phyloP scores from a whole-genome alignment of 1,140 invertebrate species.

The Cardiocondyla obscurior region DNA sequence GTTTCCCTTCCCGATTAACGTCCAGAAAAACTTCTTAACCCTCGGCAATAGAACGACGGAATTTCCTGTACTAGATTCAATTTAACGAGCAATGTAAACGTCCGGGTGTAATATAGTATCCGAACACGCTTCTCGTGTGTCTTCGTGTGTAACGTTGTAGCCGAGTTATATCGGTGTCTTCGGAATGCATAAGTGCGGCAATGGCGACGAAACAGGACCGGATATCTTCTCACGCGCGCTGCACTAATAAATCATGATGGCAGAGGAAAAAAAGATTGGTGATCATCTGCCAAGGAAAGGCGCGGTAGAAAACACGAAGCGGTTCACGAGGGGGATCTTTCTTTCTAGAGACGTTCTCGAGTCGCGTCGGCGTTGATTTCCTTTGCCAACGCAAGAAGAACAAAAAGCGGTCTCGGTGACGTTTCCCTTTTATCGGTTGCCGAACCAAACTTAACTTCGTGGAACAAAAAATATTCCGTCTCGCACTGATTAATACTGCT shows the following conservation, averaged over 20 bases:
- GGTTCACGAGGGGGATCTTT: slow-evolving; percentile 67
- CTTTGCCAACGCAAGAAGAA: slow-evolving; percentile 54
- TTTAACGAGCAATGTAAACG: slow-evolving; percentile 54
- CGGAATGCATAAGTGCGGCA: slow-evolving; percentile 40
- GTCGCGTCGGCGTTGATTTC: slow-evolving; percentile 72
- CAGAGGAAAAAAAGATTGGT: slow-evolving; percentile 60
- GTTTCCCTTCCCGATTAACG: background rate
- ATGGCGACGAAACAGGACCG: slow-evolving; percentile 46
- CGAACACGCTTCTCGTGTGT: slow-evolving; percentile 31
- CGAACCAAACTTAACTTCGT: slow-evolving; percentile 35
- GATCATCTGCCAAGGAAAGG: slow-evolving; percentile 66
- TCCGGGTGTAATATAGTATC: slow-evolving; percentile 42
- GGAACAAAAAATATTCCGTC: background rate
- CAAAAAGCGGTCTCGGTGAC: slow-evolving; percentile 59
- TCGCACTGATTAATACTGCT: background rate
- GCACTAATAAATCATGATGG: slow-evolving; percentile 71
- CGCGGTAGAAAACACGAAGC: slow-evolving; percentile 46
- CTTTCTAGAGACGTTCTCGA: slow-evolving; percentile 60
- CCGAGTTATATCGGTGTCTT: slow-evolving; percentile 52
- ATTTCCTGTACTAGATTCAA: slow-evolving; percentile 43
- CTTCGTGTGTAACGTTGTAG: slow-evolving; percentile 23
- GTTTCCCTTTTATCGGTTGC: slow-evolving; percentile 43
- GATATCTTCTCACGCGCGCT: slow-evolving; percentile 72
- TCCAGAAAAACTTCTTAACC: background rate
- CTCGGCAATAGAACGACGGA: background rate